Percentiles rank a stretch among this genome's conserved stretches.
Conservation (phyloP, 2,113 vertebrate species). For the Hypocryptadius cinnamomeus region DNA sequence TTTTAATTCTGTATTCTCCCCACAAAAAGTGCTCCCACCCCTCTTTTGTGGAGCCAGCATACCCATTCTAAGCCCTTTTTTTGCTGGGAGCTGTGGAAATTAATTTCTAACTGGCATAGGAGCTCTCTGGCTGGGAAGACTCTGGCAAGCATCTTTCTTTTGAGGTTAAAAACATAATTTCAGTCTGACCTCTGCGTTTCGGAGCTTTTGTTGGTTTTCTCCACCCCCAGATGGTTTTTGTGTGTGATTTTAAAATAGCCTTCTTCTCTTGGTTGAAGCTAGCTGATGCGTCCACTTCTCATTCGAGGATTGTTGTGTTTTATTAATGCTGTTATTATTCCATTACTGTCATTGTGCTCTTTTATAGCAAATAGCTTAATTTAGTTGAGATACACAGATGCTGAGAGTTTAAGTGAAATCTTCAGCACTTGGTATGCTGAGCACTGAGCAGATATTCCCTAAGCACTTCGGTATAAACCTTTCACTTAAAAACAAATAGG, state of each 20-base stretch:
- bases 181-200: constrained; percentile 44
- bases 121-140: neutral
- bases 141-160: constrained; percentile 45
- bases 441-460: constrained; percentile 31
- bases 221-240: constrained; percentile 49
- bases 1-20: neutral
- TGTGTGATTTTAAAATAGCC: constrained; percentile 57
- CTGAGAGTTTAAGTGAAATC: constrained; percentile 66
- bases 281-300: constrained; percentile 39
- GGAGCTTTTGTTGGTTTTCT: constrained; percentile 45
- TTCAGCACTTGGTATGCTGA: constrained; percentile 52
- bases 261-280: constrained; percentile 44
- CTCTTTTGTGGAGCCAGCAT: neutral
- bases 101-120: neutral
- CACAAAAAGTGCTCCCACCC: neutral
- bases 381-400: constrained; percentile 68
- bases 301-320: constrained; percentile 65
- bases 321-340: constrained; percentile 72
- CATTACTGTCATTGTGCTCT: constrained; percentile 69
- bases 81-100: constrained; percentile 19
- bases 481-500: neutral
- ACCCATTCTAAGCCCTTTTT: neutral
- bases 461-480: constrained; percentile 22
- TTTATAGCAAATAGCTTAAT: constrained; percentile 69
- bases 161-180: constrained; percentile 54